phyloP scores from a whole-genome alignment of 2,888 invertebrate genomes.

The Rhamnusium bicolor region DNA sequence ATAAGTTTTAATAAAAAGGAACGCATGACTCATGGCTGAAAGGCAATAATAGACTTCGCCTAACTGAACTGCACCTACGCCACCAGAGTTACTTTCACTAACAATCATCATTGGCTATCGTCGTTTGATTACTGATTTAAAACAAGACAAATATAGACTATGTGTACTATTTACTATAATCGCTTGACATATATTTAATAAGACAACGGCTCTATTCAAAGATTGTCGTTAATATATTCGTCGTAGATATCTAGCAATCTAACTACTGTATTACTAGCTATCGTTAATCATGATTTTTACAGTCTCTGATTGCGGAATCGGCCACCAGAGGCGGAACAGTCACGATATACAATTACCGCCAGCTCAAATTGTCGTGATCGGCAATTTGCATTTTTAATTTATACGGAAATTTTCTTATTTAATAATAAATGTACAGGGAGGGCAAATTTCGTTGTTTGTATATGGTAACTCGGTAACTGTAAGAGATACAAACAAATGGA shows the following conservation, averaged over 20 bases:
- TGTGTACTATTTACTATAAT: neutral
- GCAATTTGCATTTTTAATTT: conserved; percentile 27
- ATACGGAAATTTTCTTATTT: neutral
- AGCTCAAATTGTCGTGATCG: conserved; percentile 60
- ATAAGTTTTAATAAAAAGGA: conserved; percentile 45
- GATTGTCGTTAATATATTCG: conserved; percentile 66
- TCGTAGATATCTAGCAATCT: conserved; percentile 62
- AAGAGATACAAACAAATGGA: no score
- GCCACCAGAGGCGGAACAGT: conserved; percentile 62
- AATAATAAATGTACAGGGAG: no score
- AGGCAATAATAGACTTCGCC: conserved; percentile 52
- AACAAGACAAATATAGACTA: conserved; percentile 35
- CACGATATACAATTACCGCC: conserved; percentile 60
- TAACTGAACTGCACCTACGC: conserved; percentile 52
- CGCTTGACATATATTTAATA: conserved; percentile 50
- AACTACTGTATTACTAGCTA: conserved; percentile 63
- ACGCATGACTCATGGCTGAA: conserved; percentile 50
- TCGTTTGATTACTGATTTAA: conserved; percentile 36
- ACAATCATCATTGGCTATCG: conserved; percentile 44
- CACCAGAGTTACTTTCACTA: conserved; percentile 46
- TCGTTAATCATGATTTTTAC: conserved; percentile 58
- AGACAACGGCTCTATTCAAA: conserved; percentile 66
- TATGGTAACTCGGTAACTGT: no score
- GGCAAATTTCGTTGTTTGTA: no score
- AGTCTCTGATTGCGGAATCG: conserved; percentile 60